Evolutionary conservation across 2,113 vertebrate genomes (phyloP).

Genomic region (Oncorhynchus gorbuscha): DNA sequence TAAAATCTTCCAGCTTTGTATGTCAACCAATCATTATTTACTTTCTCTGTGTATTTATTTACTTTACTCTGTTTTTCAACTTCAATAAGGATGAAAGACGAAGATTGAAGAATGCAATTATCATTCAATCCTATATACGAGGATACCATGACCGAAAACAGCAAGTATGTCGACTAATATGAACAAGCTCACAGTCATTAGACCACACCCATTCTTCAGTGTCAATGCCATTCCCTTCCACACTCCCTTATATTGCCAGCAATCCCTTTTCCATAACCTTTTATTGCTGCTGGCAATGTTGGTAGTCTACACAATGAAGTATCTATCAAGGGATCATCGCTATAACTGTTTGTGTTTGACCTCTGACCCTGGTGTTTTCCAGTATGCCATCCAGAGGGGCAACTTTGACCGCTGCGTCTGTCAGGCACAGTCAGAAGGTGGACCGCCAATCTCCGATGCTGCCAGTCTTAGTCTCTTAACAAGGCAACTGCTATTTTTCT

Average conservation of each 20-base stretch:
- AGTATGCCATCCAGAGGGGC: constrained; percentile 89
- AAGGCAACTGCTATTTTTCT: constrained; percentile 95
- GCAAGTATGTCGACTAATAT: constrained; percentile 75
- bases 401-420: constrained; percentile 83
- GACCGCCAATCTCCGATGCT: constrained; percentile 69
- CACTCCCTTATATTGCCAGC: neutral
- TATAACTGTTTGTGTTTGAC: constrained; percentile 1
- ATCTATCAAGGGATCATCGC: too few relatives aligned
- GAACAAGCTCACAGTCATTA: too few relatives aligned
- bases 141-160: constrained; percentile 92
- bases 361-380: constrained; percentile 37
- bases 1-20: neutral
- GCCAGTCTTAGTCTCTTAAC: constrained; percentile 82
- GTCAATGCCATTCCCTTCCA: neutral
- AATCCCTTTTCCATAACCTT: neutral
- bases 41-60: neutral
- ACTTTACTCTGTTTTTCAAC: neutral
- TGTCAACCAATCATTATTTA: neutral
- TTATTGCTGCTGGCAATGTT: neutral
- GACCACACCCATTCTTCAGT: too few relatives aligned
- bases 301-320: too few relatives aligned
- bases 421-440: constrained; percentile 75
- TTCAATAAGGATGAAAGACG: constrained; percentile 86
- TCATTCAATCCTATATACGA: constrained; percentile 95
- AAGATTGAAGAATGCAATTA: constrained; percentile 92